Evolutionary conservation across 2,888 invertebrate species (phyloP).

Genomic region (Orchesella flavescens): DNA sequence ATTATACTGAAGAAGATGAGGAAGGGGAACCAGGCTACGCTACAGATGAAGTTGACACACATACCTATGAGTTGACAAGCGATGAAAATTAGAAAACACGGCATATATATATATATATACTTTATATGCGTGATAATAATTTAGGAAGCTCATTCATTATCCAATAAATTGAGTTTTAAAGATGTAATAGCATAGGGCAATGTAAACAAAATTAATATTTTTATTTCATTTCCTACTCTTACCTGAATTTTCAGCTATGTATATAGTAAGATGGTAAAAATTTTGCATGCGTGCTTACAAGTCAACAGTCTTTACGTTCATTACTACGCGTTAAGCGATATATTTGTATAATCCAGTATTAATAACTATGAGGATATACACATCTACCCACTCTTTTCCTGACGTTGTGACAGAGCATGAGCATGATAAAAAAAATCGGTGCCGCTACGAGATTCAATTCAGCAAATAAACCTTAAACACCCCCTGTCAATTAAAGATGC

Average conservation of each 20-base stretch:
- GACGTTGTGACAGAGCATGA: too few relatives aligned
- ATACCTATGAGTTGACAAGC: slow-evolving; percentile 19
- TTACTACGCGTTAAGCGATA: too few relatives aligned
- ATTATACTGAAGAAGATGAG: slow-evolving; percentile 1
- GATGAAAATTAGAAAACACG: slow-evolving; percentile 24
- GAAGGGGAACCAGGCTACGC: slow-evolving; percentile 34
- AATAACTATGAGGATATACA: too few relatives aligned
- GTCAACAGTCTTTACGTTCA: too few relatives aligned
- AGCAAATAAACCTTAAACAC: background rate
- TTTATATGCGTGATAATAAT: background rate
- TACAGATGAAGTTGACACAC: slow-evolving; percentile 12
- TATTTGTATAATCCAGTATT: too few relatives aligned
- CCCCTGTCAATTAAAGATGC: background rate
- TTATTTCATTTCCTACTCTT: background rate
- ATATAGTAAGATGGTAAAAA: background rate
- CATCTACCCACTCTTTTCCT: too few relatives aligned
- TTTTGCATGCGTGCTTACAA: too few relatives aligned
- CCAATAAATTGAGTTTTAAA: background rate
- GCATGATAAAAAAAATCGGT: too few relatives aligned
- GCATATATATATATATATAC: background rate
- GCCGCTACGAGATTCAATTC: too few relatives aligned
- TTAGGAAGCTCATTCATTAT: too few relatives aligned
- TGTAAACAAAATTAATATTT: background rate
- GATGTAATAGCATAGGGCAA: background rate
- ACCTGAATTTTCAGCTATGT: background rate